Evolutionary conservation across 2,797 vertebrate genomes (phyloP), one percentile per base, ranked within the genome.

Genomic region (Falco concolor): DNA sequence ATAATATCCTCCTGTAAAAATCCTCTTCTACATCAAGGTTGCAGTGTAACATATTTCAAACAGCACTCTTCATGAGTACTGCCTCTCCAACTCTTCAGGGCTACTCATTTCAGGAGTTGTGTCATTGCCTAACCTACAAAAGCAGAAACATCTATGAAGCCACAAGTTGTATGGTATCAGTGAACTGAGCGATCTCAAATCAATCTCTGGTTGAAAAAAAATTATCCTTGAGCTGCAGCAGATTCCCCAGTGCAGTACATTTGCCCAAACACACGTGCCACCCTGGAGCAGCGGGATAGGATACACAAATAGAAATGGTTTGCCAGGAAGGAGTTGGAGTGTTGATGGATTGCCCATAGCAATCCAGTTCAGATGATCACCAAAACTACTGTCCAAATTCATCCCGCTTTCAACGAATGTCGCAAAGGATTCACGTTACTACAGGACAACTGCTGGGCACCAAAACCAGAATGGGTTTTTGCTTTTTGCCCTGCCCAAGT

Each of bases 261-360:
- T 21, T 87, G 32, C 54, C 44, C 7, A 2, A 69, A 13, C 38
- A 49, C 6, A 15, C 19, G 8, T 6, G 36, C 2, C 63, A 52
- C 8, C 27, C 49, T 0, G 5, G 57, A 86, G 30, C 75, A 79
- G 50, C 42, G 8, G 45, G 59, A 53, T 13, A 11, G 22, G 21
- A 61, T 1, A 23, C 42, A 19, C 0, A 1, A 12, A 32, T 45
- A 25, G 61, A 56, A 84, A 40, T 2, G 3, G 14, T 40, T 8
- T 27, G 36, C 38, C 50, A 68, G 27, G 65, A 68, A 64, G 20
- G 40, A 42, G 25, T 0, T 64, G 36, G 32, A 82, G 10, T 28
- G 21, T 12, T 23, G 47, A 54, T 40, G 42, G 59, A 32, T 9
- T 59, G 40, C 30, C 68, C 56, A 20, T 3, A 42, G 24, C 28